Percentiles rank a stretch among this genome's conserved stretches.
These are phyloP conservation scores for Pristionchus pacificus DNA, from an alignment of 1,140 invertebrate species.

Conservation along the genomic window DNA sequence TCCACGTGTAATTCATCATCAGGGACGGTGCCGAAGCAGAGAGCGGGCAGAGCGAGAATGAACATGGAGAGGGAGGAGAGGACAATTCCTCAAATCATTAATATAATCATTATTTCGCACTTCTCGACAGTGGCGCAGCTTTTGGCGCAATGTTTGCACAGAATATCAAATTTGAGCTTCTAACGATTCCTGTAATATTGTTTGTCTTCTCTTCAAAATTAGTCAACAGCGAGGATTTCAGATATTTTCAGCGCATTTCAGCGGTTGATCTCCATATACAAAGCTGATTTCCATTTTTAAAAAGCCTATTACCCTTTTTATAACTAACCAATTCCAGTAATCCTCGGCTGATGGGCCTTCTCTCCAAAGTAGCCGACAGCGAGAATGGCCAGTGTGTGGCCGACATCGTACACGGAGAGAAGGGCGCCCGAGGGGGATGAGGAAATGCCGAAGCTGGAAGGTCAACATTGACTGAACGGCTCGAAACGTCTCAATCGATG, in stretches of 20 bases:
- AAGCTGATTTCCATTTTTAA: too few species aligned
- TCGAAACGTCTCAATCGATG: too few species aligned
- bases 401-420: constrained; percentile 28
- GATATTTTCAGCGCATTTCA: background rate
- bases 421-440: background rate
- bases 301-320: too few species aligned
- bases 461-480: too few species aligned
- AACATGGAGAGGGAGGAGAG: constrained; percentile 32
- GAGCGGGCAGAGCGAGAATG: constrained; percentile 22
- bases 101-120: too few species aligned
- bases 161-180: background rate
- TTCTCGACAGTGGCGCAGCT: background rate
- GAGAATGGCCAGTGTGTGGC: constrained; percentile 29
- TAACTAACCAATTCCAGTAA: constrained; percentile 25
- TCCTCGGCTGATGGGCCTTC: constrained; percentile 22
- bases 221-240: too few species aligned
- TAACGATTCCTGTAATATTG: too few species aligned
- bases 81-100: constrained; percentile 15
- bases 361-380: constrained; percentile 29
- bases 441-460: background rate
- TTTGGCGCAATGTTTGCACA: background rate
- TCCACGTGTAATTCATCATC: background rate
- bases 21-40: constrained; percentile 17
- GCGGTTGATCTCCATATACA: background rate
- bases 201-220: too few species aligned